Evolutionary conservation across 2,113 vertebrate genomes (phyloP), one percentile per base, ranked within the genome.

Genomic region (Oreamnos americanus): DNA sequence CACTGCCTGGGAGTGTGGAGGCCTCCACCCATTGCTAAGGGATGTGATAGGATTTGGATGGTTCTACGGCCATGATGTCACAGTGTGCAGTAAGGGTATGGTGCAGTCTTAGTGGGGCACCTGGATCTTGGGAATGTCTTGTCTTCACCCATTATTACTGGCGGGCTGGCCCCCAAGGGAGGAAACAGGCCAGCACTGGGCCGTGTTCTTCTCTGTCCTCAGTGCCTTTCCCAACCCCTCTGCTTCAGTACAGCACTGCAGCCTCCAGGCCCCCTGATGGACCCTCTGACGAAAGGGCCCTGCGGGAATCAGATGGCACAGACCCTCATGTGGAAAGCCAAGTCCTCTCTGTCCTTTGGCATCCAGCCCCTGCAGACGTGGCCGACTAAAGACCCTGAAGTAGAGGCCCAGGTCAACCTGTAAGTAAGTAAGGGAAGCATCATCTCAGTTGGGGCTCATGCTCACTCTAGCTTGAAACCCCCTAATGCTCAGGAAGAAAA

Each of bases 391-490:
- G 97, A 97, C 76, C 96, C 98, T 23, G 98, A 98, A 53, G 96
- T 94, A 87, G 98, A 98, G 97, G 96, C 98, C 87, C 98, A 97
- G 98, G 98, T 98, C 98, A 98, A 97, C 95, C 98, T 98, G 98
- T 98, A 98, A 98, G 98, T 98, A 98, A 98, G 98, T 98, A 98
- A 95, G 89, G 95, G 83, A 90, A 87, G 39, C 86, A 57, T 43
- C 39, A 2, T 91, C 83, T 88, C 81, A 55, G 78, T 82, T 82
- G 49, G 93, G 67, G 86, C 51, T 58, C 28, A 2, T 14, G 47
- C 5, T 81, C 28, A 45, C 26, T 33, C 11, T 36, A 8, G 10
- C 79, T 7, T 36, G 30, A 84, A 60, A 92, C 17, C 58, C 57
- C 71, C 39, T 43, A 28, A 36, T 17, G 90, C 53, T 49, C 43